Evolutionary conservation across 2,113 vertebrate genomes (phyloP), one percentile per base, ranked within the genome.

Genomic region (Symphodus melops): DNA sequence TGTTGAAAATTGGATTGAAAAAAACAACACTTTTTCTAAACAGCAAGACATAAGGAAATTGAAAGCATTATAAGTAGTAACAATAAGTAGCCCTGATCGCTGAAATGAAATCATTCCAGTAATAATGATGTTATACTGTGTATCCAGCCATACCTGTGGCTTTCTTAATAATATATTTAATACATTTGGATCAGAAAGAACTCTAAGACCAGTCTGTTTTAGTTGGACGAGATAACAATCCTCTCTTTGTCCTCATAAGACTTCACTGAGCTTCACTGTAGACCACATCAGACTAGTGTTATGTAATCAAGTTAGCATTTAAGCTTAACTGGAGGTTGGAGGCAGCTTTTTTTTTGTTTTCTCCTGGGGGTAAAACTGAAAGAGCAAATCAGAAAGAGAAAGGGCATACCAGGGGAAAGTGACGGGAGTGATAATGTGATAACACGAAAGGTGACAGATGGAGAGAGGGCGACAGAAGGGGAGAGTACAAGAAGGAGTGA

Each of bases 291-390:
- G 46, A 14, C 56, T 46, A 51, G 17, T 23, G 64, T 90, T 88
- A 89, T 46, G 39, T 81, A 88, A 89, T 68, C 55, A 12, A 44
- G 60, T 82, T 68, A 72, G 71, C 77, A 56, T 87, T 68, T 78
- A 78, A 80, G 83, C 79, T 61, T 36, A 62, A 86, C 49, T 70
- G 61, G 42, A 73, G 51, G 25, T 37, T 10, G 55, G 56, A 57
- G 53, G 59, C 44, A 33, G 8, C 36, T 17, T 21, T 63, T 74
- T 61, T 57, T 12, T 37, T 0, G 8, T 56, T 66, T 44, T 20
- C 21, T 81, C 33, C 51, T 1, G 16, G 5, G 58, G 37, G 36
- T 0, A 17, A 3, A 67, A 68, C 13, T 10, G 74, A 76, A 73
- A 51, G 46, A 52, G 52, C 16, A 33, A 68, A 72, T 23, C 5